Evolutionary conservation across 35 echinoderm and acorn worm species (phyloP), one percentile per base, ranked within the genome.

Genomic region (Ophioderma brevispina): DNA sequence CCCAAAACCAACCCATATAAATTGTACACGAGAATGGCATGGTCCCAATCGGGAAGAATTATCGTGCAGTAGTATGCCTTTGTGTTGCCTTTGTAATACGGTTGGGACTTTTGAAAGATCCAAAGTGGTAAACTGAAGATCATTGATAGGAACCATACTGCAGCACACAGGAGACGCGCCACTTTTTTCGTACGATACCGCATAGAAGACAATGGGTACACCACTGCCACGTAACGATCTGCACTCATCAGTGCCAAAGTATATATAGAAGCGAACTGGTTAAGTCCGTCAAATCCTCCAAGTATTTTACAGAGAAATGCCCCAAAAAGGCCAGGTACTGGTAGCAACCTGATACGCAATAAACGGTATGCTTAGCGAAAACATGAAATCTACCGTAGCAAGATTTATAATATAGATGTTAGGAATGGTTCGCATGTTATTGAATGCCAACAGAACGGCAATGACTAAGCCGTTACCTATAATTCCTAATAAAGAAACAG

Each of bases 381-480:
- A 99, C 46, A 92, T 78, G 21, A 95, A 88, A 82, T 99, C 97
- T 36, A 95, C 84, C 17, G 95, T 64, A 33, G 97, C 97, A 13
- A 99, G 77, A 41, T 95, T 99, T 14, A 99, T 18, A 25, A 99
- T 99, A 42, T 99, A 99, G 31, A 99, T 88, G 56, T 99, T 99
- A 38, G 97, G 97, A 33, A 99, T 92, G 1, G 97, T 99, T 76
- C 85, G 87, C 87, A 99, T 89, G 85, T 99, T 99, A 18, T 77
- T 87, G 46, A 93, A 99, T 13, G 82, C 82, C 3, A 99, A 21
- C 1, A 99, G 85, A 31, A 92, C 91, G 17, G 86, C 89, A 30
- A 99, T 99, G n/a, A 99, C 97, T 30, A 99, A 37, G 25, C 97
- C 94, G 37, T 99, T 99, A 25, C 88, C 97, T 18, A 91, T 33